Conservation (phyloP, 2,113 vertebrate genomes). For the Sporophila hypoxantha region DNA sequence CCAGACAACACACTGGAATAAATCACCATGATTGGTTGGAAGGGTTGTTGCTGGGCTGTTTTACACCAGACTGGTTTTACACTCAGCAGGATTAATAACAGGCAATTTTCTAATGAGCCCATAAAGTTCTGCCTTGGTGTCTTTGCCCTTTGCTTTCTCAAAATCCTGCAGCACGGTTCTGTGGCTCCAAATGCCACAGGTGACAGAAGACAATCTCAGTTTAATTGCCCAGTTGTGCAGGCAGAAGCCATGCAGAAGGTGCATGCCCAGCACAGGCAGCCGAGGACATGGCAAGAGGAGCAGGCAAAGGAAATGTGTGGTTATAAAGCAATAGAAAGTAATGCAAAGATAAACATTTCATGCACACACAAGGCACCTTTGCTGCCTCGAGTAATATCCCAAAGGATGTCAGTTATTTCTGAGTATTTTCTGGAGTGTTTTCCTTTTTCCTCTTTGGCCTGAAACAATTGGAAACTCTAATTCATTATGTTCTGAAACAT, state of each 20-base stretch:
- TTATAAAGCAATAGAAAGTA: not conserved
- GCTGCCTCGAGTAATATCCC: not conserved
- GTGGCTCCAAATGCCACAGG: not conserved
- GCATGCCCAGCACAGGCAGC: not conserved
- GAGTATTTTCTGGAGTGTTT: not conserved
- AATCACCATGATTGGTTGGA: not conserved
- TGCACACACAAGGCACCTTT: not conserved
- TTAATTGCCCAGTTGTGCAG: not conserved
- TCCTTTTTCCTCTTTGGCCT: not conserved
- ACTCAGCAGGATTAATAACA: not conserved
- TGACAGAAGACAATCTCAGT: not conserved
- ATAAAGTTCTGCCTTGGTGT: not conserved
- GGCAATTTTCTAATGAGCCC: not conserved
- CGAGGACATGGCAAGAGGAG: not conserved
- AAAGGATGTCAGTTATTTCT: not conserved
- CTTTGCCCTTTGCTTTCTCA: conserved; percentile 3
- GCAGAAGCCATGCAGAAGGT: not conserved
- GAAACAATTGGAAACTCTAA: not conserved
- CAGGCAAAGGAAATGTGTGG: not conserved
- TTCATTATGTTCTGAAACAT: not conserved
- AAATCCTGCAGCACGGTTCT: not conserved
- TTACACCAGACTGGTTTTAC: not conserved
- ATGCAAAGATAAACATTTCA: not conserved
- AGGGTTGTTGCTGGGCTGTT: not conserved
- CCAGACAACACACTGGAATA: not conserved